Base-by-base conservation (phyloP, 2,888 invertebrate species). In the Drosophila demipolita region DNA sequence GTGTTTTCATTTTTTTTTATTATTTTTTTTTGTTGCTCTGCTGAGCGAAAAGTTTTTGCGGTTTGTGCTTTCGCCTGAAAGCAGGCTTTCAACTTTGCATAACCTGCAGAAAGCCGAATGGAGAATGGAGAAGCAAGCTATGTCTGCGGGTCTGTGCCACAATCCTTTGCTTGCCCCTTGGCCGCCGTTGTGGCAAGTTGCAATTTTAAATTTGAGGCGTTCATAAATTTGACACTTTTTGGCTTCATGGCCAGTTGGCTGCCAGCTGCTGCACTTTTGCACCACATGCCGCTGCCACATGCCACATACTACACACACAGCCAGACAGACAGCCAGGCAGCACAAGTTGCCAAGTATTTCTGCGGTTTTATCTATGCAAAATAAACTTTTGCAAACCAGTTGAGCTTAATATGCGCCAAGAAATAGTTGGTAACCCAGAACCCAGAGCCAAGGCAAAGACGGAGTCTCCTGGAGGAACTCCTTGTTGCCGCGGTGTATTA, bases 191-290 rank as follows among this genome's bases (percentile, higher is more conserved):
- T 20, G 54, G 62, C 42, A 17, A 50, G 72, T 54, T 74, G 89
- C 84, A 79, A 59, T 75, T 82, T 73, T 66, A 73, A 80, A 87
- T 85, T 83, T 89, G 88, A 85, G 85, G 75, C 89, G 88, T 80
- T 89, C 89, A 89, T 89, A 85, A 89, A 89, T 85, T 89, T 85
- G 89, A 85, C 85, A 85, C 86, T 85, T 85, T 84, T 87, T 83
- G 83, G 85, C 89, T 87, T 73, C 65, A 54, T 63, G 71, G 48
- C 75, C 71, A 75, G 75, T 74, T 75, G 62, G 67, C 38, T 57
- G 33, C 52, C 42, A 45, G 62, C 55, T 67, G 66, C 55, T 66
- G 63, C 57, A 63, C 60, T 60, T 74, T 71, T 78, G 62, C 64
- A 74, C 78, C 66, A 69, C 66, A 74, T 68, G 52, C 64, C 74